A percentile compares a stretch with the other conserved stretches of the same genome.
Evolutionary conservation across 1,140 invertebrate species (phyloP).

Genomic region (Arion vulgaris): DNA sequence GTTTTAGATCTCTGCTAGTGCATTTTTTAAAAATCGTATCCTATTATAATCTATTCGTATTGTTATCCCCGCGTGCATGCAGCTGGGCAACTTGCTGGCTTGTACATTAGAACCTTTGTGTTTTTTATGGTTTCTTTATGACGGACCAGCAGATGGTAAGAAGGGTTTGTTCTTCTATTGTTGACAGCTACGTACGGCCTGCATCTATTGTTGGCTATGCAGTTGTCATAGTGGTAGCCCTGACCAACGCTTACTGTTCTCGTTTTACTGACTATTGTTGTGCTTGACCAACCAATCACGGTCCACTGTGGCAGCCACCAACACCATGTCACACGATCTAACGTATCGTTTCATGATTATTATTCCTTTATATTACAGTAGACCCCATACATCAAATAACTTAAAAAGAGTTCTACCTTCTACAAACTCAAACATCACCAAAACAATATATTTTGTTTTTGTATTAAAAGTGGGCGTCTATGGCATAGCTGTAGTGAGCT

Average conservation of each 20-base stretch:
- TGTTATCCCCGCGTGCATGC: not conserved
- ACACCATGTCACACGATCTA: no score
- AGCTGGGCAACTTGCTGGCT: not conserved
- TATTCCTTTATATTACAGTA: no score
- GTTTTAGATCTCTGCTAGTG: not conserved
- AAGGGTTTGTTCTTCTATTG: not conserved
- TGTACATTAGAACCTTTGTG: not conserved
- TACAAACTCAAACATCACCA: no score
- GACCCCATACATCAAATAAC: no score
- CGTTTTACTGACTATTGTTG: slow-evolving; percentile 3
- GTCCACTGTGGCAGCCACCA: not conserved
- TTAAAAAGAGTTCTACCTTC: no score
- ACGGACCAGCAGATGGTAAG: not conserved
- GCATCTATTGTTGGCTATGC: not conserved
- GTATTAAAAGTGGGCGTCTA: no score
- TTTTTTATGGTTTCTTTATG: not conserved
- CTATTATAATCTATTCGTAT: slow-evolving; percentile 1
- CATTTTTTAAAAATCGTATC: not conserved
- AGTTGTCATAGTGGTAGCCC: not conserved
- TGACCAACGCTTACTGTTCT: not conserved
- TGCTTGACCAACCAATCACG: not conserved
- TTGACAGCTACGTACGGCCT: not conserved
- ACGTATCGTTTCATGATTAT: no score
- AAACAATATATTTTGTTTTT: no score
- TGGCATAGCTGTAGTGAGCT: no score